Evolutionary conservation across 1,140 invertebrate genomes (phyloP).

Genomic region (Gonatopus flavifemur): DNA sequence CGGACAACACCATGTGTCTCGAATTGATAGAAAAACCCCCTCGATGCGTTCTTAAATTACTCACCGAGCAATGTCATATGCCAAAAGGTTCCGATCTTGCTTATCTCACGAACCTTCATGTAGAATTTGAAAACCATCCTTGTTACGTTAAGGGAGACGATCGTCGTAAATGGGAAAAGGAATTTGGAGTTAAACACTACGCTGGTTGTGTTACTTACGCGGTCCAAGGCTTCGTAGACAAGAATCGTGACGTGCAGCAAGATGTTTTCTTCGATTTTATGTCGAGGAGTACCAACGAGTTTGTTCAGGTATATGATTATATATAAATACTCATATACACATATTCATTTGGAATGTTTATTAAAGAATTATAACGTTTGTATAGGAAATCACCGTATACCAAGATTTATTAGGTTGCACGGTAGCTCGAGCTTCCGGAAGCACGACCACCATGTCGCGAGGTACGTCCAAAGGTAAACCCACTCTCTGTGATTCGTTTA

Average conservation of each 20-base stretch:
- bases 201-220: constrained; percentile 92
- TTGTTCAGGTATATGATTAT: too few relatives aligned
- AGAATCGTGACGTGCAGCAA: constrained; percentile 93
- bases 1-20: constrained; percentile 85
- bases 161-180: constrained; percentile 85
- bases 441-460: constrained; percentile 71
- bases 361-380: too few relatives aligned
- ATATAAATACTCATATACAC: too few relatives aligned
- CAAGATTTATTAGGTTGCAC: constrained; percentile 63
- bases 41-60: constrained; percentile 81
- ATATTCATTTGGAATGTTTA: too few relatives aligned
- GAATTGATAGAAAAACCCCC: constrained; percentile 91
- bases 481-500: constrained; percentile 90
- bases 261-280: constrained; percentile 94
- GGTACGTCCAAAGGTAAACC: constrained; percentile 90
- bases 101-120: constrained; percentile 86
- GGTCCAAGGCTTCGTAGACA: constrained; percentile 94
- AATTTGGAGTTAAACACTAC: constrained; percentile 92
- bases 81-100: constrained; percentile 89
- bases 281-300: constrained; percentile 81
- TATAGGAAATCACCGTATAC: constrained; percentile 85
- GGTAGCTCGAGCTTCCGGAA: constrained; percentile 42
- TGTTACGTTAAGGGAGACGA: constrained; percentile 88
- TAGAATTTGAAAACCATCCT: constrained; percentile 83
- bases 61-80: constrained; percentile 92